Percentiles rank a stretch among this genome's conserved stretches.
These are phyloP conservation scores for Pomacea canaliculata DNA, from an alignment of 2,888 invertebrate genomes.

Conservation along the genomic window DNA sequence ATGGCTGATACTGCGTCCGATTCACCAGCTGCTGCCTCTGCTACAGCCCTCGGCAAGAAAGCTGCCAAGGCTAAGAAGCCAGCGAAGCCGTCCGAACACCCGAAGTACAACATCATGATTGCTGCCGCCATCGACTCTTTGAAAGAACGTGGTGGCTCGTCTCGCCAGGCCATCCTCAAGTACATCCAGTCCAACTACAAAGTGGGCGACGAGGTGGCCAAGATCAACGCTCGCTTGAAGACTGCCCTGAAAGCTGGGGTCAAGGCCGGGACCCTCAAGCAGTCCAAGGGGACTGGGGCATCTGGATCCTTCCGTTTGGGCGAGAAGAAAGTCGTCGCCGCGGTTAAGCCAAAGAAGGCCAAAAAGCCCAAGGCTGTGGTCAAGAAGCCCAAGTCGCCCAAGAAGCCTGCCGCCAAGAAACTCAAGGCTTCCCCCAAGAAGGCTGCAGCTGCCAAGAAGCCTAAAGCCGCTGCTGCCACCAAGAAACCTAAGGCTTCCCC, in stretches of 20 bases:
- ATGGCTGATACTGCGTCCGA: background rate
- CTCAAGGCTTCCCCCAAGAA: conserved; percentile 28
- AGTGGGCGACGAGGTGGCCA: conserved; percentile 49
- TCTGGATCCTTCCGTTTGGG: conserved; percentile 40
- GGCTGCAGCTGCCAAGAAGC: conserved; percentile 21
- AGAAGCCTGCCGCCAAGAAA: conserved; percentile 6
- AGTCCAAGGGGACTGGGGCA: conserved; percentile 46
- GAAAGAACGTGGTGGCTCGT: conserved; percentile 65
- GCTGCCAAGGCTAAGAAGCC: conserved; percentile 25
- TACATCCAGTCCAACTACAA: conserved; percentile 66
- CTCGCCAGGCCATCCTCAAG: conserved; percentile 66
- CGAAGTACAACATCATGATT: conserved; percentile 63
- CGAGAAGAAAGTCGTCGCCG: conserved; percentile 30
- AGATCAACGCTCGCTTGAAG: conserved; percentile 54
- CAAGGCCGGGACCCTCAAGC: conserved; percentile 51
- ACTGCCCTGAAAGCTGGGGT: conserved; percentile 60
- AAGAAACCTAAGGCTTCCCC: conserved; percentile 15
- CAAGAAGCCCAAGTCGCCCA: conserved; percentile 2
- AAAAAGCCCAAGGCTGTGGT: conserved; percentile 16
- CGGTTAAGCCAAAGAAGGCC: conserved; percentile 20
- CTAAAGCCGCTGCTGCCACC: conserved; percentile 17
- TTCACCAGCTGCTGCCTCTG: background rate
- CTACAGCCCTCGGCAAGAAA: conserved; percentile 1
- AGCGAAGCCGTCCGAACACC: conserved; percentile 41
- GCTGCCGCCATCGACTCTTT: conserved; percentile 60